These are phyloP conservation scores for Alosa alosa DNA, from an alignment of 2,113 vertebrate species.

Conservation along the genomic window DNA sequence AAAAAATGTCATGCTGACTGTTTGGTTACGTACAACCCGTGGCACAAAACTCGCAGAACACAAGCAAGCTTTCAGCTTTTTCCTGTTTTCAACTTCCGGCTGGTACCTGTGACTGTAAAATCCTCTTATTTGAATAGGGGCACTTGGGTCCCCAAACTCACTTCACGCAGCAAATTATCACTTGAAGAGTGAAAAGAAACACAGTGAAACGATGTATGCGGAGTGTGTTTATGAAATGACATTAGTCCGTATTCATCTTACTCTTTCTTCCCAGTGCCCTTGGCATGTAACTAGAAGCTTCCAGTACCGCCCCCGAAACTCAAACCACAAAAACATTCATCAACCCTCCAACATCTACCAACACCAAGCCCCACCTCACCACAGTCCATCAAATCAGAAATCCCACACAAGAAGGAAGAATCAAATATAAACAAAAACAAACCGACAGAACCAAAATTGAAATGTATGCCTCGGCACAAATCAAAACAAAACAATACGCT, in stretches of 20 bases:
- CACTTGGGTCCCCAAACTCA: not conserved
- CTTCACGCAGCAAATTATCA: constrained; percentile 29
- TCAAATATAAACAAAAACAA: constrained; percentile 29
- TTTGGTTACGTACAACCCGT: not conserved
- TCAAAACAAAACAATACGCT: not conserved
- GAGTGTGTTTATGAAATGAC: constrained; percentile 50
- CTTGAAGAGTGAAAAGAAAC: constrained; percentile 44
- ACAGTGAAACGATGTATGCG: constrained; percentile 61
- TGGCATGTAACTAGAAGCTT: constrained; percentile 32
- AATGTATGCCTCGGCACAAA: not conserved
- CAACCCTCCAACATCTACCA: constrained; percentile 47
- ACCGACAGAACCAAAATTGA: constrained; percentile 2
- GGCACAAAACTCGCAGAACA: not conserved
- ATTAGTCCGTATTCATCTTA: constrained; percentile 15
- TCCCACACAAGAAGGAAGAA: constrained; percentile 24
- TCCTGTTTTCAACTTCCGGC: not conserved
- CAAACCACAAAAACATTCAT: constrained; percentile 48
- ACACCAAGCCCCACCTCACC: constrained; percentile 26
- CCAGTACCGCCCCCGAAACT: constrained; percentile 37
- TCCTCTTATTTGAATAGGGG: not conserved
- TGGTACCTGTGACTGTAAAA: not conserved
- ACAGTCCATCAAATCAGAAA: constrained; percentile 46
- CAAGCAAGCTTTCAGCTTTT: not conserved
- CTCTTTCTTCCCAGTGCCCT: constrained; percentile 28
- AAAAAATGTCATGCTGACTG: not conserved